Percentiles rank a stretch among this genome's conserved stretches.
Evolutionary conservation across 2,888 invertebrate genomes (phyloP).

Genomic region (Agrotis clavis): DNA sequence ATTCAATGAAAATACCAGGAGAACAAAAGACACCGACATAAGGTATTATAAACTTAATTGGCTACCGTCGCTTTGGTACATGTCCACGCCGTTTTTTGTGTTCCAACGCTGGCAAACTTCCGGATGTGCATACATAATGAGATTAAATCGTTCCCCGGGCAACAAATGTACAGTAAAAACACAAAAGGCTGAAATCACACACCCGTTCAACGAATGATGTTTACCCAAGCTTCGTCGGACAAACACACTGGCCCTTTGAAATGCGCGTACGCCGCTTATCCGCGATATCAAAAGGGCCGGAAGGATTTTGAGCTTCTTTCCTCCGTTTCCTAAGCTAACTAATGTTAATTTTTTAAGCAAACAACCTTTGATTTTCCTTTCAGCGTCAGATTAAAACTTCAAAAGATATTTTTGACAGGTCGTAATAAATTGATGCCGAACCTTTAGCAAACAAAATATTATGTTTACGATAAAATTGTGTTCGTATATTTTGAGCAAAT

Average conservation of each 20-base stretch:
- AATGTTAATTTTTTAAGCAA: constrained; percentile 76
- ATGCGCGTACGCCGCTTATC: constrained; percentile 78
- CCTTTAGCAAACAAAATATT: constrained; percentile 52
- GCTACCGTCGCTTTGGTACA: constrained; percentile 38
- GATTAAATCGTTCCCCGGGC: constrained; percentile 76
- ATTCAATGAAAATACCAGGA: constrained; percentile 34
- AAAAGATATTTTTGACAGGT: constrained; percentile 61
- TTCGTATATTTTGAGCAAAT: constrained; percentile 28
- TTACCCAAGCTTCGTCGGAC: constrained; percentile 81
- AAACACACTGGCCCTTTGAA: constrained; percentile 83
- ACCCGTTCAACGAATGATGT: constrained; percentile 81
- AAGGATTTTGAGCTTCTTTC: constrained; percentile 80
- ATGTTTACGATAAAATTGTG: constrained; percentile 34
- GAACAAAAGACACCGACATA: constrained; percentile 26
- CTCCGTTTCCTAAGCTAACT: constrained; percentile 68
- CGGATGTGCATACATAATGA: constrained; percentile 78
- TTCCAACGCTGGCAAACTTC: constrained; percentile 67
- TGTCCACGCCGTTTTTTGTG: constrained; percentile 39
- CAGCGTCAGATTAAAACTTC: constrained; percentile 55
- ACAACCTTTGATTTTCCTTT: constrained; percentile 66
- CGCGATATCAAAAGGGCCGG: constrained; percentile 84
- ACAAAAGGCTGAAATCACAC: constrained; percentile 83
- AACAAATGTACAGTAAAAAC: constrained; percentile 73
- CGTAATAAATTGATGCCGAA: constrained; percentile 57
- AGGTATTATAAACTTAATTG: constrained; percentile 47